Conservation (phyloP, 2,113 vertebrate genomes). For the Calonectris borealis region DNA sequence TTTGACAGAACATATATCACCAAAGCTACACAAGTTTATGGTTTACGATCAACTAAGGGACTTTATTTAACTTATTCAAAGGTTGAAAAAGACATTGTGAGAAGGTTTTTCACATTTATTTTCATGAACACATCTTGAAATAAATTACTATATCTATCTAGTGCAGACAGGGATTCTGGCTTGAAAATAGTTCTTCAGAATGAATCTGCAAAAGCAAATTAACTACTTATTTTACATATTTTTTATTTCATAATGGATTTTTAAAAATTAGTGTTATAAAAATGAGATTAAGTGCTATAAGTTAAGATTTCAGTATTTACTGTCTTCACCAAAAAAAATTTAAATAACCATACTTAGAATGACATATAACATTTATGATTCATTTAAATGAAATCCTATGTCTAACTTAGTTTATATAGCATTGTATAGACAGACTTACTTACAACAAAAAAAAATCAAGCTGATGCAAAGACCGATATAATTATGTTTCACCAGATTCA, state of each 20-base stretch:
- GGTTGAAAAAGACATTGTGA: conserved; percentile 49
- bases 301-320: background rate
- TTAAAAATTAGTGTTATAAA: background rate
- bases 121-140: conserved; percentile 47
- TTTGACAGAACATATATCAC: conserved; percentile 32
- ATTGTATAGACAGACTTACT: background rate
- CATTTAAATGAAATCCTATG: background rate
- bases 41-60: conserved; percentile 1
- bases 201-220: conserved; percentile 29
- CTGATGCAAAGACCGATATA: background rate
- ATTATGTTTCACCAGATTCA: background rate
- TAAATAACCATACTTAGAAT: background rate
- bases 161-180: conserved; percentile 11
- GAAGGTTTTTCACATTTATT: conserved; percentile 62
- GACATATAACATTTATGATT: background rate
- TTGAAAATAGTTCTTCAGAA: conserved; percentile 46
- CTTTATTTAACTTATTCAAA: conserved; percentile 63
- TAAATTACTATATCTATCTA: conserved; percentile 56
- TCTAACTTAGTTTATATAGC: background rate
- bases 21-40: conserved; percentile 30
- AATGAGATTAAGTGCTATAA: background rate
- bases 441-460: background rate
- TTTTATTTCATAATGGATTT: background rate
- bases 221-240: conserved; percentile 26
- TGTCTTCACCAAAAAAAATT: background rate